phyloP scores from a whole-genome alignment of 2,113 vertebrate genomes.

The Coregonus clupeaformis region DNA sequence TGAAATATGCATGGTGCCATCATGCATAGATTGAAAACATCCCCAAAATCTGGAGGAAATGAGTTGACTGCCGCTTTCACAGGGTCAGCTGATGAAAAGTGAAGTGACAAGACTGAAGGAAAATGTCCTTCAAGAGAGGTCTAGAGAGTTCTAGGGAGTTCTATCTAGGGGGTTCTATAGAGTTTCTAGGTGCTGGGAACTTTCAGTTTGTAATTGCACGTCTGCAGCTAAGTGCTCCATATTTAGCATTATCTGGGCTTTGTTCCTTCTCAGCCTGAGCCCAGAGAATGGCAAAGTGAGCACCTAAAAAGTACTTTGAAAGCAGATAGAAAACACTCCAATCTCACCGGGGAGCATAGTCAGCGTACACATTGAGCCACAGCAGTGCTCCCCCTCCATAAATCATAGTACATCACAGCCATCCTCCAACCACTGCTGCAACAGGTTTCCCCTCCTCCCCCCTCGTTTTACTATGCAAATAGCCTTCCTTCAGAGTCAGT shows the following conservation, averaged over 20 bases:
- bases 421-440: conserved; percentile 34
- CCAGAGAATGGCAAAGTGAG: conserved; percentile 11
- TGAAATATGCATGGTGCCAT: neutral
- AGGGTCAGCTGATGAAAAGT: neutral
- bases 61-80: neutral
- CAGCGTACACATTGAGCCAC: conserved; percentile 18
- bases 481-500: conserved; percentile 13
- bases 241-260: conserved; percentile 10
- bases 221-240: neutral
- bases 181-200: conserved; percentile 6
- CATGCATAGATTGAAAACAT: neutral
- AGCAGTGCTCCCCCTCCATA: conserved; percentile 27
- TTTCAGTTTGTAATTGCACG: conserved; percentile 14
- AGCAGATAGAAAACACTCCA: conserved; percentile 45
- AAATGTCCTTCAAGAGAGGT: neutral
- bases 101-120: neutral
- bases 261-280: conserved; percentile 2
- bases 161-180: neutral
- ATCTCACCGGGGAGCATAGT: conserved; percentile 30
- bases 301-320: conserved; percentile 37
- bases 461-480: conserved; percentile 50
- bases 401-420: conserved; percentile 51
- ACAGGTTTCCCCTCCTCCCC: conserved; percentile 48
- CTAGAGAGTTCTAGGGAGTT: neutral
- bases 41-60: neutral